A percentile compares a stretch with the other conserved stretches of the same genome.
Evolutionary conservation across 30 jellyfish, hydroid and myxozoan genomes (phyloP).

Genomic region (Hydractinia symbiolongicarpus): DNA sequence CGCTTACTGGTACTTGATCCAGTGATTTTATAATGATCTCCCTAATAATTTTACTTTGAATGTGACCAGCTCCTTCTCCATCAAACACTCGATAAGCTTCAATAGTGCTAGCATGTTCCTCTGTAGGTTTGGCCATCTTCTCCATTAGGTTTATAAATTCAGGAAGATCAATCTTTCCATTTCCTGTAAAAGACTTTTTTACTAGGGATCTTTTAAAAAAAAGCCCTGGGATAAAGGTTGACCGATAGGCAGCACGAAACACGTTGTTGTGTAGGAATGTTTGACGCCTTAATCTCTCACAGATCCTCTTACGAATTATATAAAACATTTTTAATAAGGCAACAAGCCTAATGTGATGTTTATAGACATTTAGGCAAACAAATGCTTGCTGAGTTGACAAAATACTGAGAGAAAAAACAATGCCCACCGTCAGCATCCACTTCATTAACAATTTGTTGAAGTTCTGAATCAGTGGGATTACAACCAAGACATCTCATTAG

Average conservation of each 20-base stretch:
- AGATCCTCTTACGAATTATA: no score
- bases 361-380: no score
- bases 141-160: conserved; percentile 84
- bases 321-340: no score
- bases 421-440: conserved; percentile 88
- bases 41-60: conserved; percentile 47
- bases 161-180: conserved; percentile 86
- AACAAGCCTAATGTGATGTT: no score
- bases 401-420: no score
- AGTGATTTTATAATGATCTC: conserved; percentile 60
- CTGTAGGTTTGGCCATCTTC: conserved; percentile 89
- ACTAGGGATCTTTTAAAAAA: no score
- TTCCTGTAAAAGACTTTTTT: conserved; percentile 57
- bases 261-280: no score
- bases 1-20: conserved; percentile 72
- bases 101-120: conserved; percentile 74
- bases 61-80: conserved; percentile 58
- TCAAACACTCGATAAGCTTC: conserved; percentile 91
- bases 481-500: conserved; percentile 89
- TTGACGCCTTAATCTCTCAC: no score
- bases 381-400: no score
- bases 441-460: conserved; percentile 79
- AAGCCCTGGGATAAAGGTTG: no score
- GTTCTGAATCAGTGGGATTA: conserved; percentile 88
- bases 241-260: no score